Evolutionary conservation across 2,113 vertebrate species (phyloP), one percentile per base, ranked within the genome.

Genomic region (Toxotes chatareus): DNA sequence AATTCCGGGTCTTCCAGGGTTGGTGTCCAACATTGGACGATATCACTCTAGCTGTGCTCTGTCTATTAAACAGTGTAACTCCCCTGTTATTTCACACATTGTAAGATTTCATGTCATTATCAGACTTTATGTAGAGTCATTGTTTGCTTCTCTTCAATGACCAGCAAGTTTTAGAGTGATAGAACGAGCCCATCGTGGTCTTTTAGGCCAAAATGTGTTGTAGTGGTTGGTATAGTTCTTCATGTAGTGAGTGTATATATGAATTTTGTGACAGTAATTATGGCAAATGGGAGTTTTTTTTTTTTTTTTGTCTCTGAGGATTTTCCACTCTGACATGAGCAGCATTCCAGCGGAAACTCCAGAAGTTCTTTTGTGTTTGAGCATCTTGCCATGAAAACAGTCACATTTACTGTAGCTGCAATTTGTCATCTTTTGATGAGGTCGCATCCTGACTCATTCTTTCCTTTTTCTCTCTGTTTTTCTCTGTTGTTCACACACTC

Each of bases 381-480:
- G 32, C n/a, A 27, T 78, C 68, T 80, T 49, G 32, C 59, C 49
- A 42, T 65, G 40, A 73, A 80, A 83, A 75, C 42, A 55, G 40
- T 79, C 67, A 32, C 63, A 63, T 86, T 86, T 61, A 59, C 62
- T 82, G 62, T 19, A 32, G 71, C 73, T 56, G 31, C 46, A 83
- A 55, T 84, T 83, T 82, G 69, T 86, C 78, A 80, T 79, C 75
- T 42, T 79, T 77, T 84, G 59, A 86, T 76, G 76, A 81, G 83
- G 85, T 86, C 16, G 38, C 55, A 77, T 73, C 84, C 84, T 87
- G 89, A 89, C 75, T 93, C 84, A 88, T 31, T 79, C 57, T 59
- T 73, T 86, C 57, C 78, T 49, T 63, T 38, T 62, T 64, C 68
- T 63, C 71, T 73, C 77, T 79, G 38, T 78, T 73, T 75, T 51